Percentiles rank a stretch among this genome's conserved stretches.
phyloP scores from a whole-genome alignment of 2,113 vertebrate genomes.

The Sorex fumeus region DNA sequence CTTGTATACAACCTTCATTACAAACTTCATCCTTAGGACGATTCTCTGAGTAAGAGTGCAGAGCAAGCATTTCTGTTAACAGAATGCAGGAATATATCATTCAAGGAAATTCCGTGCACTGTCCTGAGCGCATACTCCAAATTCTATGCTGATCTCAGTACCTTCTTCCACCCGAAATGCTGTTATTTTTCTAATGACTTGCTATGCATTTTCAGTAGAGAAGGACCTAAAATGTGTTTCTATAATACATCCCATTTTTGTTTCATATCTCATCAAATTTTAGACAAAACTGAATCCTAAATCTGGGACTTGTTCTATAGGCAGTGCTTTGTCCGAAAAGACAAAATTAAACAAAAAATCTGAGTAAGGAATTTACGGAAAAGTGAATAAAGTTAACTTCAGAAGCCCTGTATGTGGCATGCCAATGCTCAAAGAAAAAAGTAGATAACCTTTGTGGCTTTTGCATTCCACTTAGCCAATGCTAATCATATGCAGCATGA shows the following conservation, averaged over 20 bases:
- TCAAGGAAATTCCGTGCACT: neutral
- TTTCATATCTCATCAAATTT: constrained; percentile 56
- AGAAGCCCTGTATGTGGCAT: neutral
- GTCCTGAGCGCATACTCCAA: neutral
- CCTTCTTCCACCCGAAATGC: neutral
- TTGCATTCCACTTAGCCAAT: too few relatives aligned
- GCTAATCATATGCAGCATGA: neutral
- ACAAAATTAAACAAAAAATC: constrained; percentile 23
- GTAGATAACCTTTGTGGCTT: neutral
- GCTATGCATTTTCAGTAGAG: neutral
- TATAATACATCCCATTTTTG: constrained; percentile 39
- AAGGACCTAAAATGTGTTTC: constrained; percentile 25
- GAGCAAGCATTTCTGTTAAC: neutral
- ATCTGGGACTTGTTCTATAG: neutral
- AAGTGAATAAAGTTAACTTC: constrained; percentile 19
- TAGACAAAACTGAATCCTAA: neutral
- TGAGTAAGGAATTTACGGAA: constrained; percentile 50
- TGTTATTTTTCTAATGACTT: constrained; percentile 21
- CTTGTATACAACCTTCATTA: constrained; percentile 47
- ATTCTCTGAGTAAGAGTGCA: neutral
- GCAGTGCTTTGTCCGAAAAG: constrained; percentile 22
- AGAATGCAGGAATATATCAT: neutral
- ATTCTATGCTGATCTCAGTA: neutral
- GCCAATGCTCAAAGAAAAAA: constrained; percentile 27
- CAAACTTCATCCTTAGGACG: constrained; percentile 6